These are phyloP conservation scores for Alloscopus bannaensis DNA, from an alignment of 2,888 invertebrate genomes.

Conservation along the genomic window DNA sequence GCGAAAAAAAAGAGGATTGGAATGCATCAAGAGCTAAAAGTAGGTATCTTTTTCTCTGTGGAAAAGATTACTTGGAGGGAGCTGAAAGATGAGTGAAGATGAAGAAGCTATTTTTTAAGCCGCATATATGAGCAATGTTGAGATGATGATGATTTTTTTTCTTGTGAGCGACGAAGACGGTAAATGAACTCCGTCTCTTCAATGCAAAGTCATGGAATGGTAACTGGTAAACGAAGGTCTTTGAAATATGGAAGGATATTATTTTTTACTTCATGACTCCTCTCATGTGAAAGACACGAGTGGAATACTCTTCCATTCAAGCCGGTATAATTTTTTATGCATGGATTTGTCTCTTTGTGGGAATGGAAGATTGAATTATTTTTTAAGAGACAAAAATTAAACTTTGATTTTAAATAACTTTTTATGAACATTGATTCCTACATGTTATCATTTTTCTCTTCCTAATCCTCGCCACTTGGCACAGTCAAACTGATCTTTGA, in stretches of 20 bases:
- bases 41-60: no score
- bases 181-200: constrained; percentile 56
- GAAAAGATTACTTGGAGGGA: constrained; percentile 5
- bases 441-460: no score
- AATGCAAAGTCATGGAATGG: constrained; percentile 41
- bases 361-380: no score
- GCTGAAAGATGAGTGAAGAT: no score
- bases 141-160: constrained; percentile 15
- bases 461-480: no score
- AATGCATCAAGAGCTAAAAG: constrained; percentile 3
- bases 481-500: no score
- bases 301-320: no score
- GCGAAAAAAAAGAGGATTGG: background rate
- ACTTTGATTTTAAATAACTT: background rate
- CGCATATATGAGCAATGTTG: no score
- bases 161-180: constrained; percentile 23
- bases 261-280: constrained; percentile 5
- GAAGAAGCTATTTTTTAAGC: no score
- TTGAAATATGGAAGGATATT: background rate
- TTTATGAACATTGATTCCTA: background rate
- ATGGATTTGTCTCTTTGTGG: no score
- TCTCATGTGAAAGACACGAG: constrained; percentile 32
- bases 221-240: constrained; percentile 20
- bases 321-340: background rate
- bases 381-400: background rate